These are phyloP conservation scores for Pararge aegeria DNA, from an alignment of 1,140 invertebrate genomes.

Conservation along the genomic window DNA sequence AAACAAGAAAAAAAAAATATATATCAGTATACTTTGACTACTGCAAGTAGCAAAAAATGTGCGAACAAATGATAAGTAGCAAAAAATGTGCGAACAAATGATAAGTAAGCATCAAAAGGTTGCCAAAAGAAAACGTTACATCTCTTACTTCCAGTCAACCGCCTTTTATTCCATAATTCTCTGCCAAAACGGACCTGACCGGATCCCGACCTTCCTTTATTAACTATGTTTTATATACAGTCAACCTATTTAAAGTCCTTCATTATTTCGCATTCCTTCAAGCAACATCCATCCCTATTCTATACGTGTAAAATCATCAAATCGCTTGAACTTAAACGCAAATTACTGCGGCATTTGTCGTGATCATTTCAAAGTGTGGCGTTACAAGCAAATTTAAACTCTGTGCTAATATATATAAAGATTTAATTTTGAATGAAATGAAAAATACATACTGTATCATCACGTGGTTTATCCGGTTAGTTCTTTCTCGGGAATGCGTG, in stretches of 20 bases:
- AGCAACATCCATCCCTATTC: neutral
- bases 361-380: neutral
- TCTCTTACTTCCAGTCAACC: slow-evolving; percentile 36
- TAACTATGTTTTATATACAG: slow-evolving; percentile 44
- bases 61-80: too few species aligned
- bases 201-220: slow-evolving; percentile 39
- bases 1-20: too few species aligned
- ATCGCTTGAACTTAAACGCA: neutral
- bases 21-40: too few species aligned
- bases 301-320: neutral
- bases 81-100: slow-evolving; percentile 7
- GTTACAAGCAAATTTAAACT: neutral
- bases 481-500: slow-evolving; percentile 9
- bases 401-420: neutral
- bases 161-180: slow-evolving; percentile 47
- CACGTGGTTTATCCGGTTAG: neutral
- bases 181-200: slow-evolving; percentile 33
- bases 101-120: slow-evolving; percentile 25
- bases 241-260: slow-evolving; percentile 7
- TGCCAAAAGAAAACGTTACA: slow-evolving; percentile 34
- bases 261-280: neutral
- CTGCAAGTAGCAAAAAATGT: too few species aligned
- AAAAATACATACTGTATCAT: neutral
- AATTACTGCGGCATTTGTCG: neutral
- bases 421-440: neutral